Conservation (phyloP, 2,113 vertebrate genomes). For the Dicaeum eximium region DNA sequence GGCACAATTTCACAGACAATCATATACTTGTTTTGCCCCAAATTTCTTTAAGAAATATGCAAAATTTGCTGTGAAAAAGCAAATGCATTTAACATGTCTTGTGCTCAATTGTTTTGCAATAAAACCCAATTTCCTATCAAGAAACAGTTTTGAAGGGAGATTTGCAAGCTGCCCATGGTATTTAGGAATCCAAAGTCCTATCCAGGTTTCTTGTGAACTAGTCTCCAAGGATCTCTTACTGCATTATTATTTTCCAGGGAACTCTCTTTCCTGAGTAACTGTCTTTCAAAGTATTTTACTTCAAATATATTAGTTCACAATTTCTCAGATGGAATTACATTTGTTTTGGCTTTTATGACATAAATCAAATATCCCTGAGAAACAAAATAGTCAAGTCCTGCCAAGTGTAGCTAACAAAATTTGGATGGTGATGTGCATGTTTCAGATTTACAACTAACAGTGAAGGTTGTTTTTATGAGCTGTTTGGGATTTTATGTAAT, state of each 20-base stretch:
- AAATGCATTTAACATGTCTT: neutral
- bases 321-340: slow-evolving; percentile 38
- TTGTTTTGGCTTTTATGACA: slow-evolving; percentile 49
- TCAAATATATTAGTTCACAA: slow-evolving; percentile 26
- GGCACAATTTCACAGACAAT: neutral
- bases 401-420: slow-evolving; percentile 51
- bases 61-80: neutral
- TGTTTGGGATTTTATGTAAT: slow-evolving; percentile 33
- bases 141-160: neutral
- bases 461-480: slow-evolving; percentile 19
- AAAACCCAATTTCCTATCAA: neutral
- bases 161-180: neutral
- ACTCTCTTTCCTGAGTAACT: slow-evolving; percentile 3
- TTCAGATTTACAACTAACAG: slow-evolving; percentile 43
- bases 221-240: neutral
- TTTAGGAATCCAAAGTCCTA: slow-evolving; percentile 1
- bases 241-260: slow-evolving; percentile 30
- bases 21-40: neutral
- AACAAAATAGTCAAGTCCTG: slow-evolving; percentile 36
- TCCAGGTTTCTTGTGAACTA: neutral
- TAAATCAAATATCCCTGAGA: slow-evolving; percentile 57
- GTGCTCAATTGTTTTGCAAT: neutral
- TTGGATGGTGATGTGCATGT: slow-evolving; percentile 12
- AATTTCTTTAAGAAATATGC: neutral
- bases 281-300: slow-evolving; percentile 43